Evolutionary conservation across 37 sponge, comb jelly and placozoan species (phyloP).

Genomic region (Tethya wilhelma): DNA sequence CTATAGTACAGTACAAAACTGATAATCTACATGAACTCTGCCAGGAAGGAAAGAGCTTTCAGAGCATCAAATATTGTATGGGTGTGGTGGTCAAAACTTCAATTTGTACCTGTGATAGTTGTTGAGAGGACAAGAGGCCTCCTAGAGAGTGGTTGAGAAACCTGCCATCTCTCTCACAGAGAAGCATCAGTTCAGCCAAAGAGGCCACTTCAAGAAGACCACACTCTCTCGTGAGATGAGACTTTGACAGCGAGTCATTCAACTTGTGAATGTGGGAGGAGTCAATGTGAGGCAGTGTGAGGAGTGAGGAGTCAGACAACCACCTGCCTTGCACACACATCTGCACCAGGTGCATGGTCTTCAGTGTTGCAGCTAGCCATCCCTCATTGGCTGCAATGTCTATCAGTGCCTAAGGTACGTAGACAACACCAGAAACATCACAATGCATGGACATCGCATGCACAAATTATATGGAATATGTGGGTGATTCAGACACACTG

Average conservation of each 20-base stretch:
- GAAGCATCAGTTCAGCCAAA: constrained; percentile 53
- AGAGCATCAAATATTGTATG: not conserved
- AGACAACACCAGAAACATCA: not conserved
- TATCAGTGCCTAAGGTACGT: constrained; percentile 76
- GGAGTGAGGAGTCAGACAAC: constrained; percentile 74
- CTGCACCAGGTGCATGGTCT: constrained; percentile 78
- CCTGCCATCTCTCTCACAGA: constrained; percentile 17
- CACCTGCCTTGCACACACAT: constrained; percentile 96
- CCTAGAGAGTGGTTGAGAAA: constrained; percentile 22
- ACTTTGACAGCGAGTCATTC: not conserved
- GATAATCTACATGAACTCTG: no score
- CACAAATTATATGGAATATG: not conserved
- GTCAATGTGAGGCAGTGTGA: constrained; percentile 85
- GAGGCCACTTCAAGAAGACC: constrained; percentile 33
- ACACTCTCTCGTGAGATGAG: not conserved
- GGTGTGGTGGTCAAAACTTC: not conserved
- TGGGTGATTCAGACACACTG: no score
- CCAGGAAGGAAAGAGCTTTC: not conserved
- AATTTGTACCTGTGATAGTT: constrained; percentile 22
- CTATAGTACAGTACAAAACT: no score
- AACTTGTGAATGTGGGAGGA: constrained; percentile 40
- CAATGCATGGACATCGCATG: not conserved
- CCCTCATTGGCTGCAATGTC: constrained; percentile 93
- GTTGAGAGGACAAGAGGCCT: not conserved
- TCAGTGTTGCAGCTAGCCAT: constrained; percentile 85